phyloP scores from a whole-genome alignment of 2,113 vertebrate species.

The Meleagris gallopavo region DNA sequence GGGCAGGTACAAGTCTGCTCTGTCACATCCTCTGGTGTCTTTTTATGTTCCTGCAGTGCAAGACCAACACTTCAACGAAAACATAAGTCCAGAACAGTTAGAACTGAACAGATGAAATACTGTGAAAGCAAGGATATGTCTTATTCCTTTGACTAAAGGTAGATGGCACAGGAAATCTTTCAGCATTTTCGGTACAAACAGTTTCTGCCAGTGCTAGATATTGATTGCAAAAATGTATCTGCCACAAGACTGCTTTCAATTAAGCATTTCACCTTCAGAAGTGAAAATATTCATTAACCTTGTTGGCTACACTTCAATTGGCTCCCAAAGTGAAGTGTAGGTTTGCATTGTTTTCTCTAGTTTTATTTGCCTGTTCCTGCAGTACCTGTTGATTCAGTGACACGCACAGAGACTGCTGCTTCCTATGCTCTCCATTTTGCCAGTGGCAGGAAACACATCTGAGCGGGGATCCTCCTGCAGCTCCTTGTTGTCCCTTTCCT shows the following conservation, averaged over 20 bases:
- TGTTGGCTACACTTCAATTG: neutral
- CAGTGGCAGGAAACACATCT: neutral
- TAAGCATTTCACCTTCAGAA: neutral
- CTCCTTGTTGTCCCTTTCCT: neutral
- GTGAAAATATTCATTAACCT: neutral
- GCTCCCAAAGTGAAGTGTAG: neutral
- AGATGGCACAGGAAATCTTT: neutral
- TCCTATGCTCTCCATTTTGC: rapidly evolving
- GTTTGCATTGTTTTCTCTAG: neutral
- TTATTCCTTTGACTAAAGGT: neutral
- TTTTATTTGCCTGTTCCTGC: neutral
- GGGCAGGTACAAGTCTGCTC: neutral
- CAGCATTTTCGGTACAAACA: neutral
- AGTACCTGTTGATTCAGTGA: neutral
- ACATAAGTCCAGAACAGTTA: neutral
- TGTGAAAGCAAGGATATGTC: neutral
- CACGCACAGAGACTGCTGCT: rapidly evolving
- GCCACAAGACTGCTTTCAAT: neutral
- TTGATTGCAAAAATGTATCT: neutral
- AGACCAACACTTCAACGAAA: neutral
- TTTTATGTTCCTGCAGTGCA: neutral
- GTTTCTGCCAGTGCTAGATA: neutral
- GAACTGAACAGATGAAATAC: neutral
- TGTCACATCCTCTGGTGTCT: neutral
- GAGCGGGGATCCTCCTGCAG: neutral